These are phyloP conservation scores for Bedellia somnulentella DNA, from an alignment of 2,888 invertebrate genomes.

Conservation along the genomic window DNA sequence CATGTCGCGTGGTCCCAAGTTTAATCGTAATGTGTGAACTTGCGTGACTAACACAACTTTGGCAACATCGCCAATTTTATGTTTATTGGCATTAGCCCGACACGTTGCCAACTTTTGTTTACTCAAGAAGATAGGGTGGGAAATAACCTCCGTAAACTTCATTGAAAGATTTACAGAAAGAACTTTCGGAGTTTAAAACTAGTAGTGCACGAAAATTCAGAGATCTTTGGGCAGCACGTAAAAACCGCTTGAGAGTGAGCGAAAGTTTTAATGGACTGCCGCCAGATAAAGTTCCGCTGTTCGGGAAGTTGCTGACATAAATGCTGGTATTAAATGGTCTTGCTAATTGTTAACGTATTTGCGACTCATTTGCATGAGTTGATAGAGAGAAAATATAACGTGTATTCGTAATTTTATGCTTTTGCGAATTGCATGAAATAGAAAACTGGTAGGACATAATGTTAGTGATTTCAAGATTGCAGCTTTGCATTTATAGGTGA, in stretches of 20 bases:
- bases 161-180: no score
- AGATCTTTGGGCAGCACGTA: conserved; percentile 9
- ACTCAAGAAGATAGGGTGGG: no score
- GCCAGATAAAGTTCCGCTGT: conserved; percentile 19
- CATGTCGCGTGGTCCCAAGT: conserved; percentile 21
- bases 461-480: no score
- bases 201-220: no score
- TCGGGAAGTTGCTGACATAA: not conserved
- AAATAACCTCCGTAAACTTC: no score
- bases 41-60: conserved; percentile 10
- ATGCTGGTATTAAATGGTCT: conserved; percentile 1
- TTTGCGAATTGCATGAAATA: no score
- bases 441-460: no score
- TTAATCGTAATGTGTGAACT: conserved; percentile 17
- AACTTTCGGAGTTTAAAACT: no score
- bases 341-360: not conserved
- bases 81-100: not conserved
- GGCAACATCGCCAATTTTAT: not conserved
- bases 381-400: no score
- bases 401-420: no score
- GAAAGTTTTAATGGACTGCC: conserved; percentile 39
- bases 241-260: conserved; percentile 13
- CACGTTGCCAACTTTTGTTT: no score
- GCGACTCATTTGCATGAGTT: not conserved
- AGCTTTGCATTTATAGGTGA: no score